Evolutionary conservation across 1,140 invertebrate genomes (phyloP), one percentile per base, ranked within the genome.

Genomic region (Drosophila grimshawi): DNA sequence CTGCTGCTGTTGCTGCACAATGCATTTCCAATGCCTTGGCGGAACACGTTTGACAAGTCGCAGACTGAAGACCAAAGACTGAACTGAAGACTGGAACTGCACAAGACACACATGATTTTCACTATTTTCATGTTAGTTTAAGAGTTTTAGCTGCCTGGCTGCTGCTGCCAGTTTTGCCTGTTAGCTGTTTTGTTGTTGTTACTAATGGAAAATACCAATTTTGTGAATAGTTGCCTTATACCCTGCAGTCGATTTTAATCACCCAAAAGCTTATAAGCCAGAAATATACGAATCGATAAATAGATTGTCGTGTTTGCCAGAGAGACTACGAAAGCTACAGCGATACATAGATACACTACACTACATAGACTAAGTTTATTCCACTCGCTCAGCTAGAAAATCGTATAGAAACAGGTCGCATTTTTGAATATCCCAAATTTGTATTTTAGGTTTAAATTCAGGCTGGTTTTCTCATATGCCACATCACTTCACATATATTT

Each of bases 1-100:
- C 63, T 69, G 72, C 29, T 33, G 69, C 63, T 69, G 69, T 56
- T 72, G 78, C 73, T 81, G 75, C 78, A 85, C 73, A 83, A 76
- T 86, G 82, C 83, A 85, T 89, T 88, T 88, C 80, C 85, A 88
- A 89, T 88, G 85, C 80, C 80, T 85, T 80, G 71, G 63, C 63
- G 78, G 78, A 89, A 89, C 85, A 89, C 81, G 85, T 89, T 89
- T 89, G 85, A 89, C 85, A 89, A 89, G 80, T 89, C 83, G 80
- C 78, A 80, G 68, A 65, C 51, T 62, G 64, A 67, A 85, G 76
- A 49, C 69, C 65, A 65, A 48, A 53, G 77, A 66, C 55, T 72
- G 60, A 45, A 52, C 52, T 35, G 30, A 27, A 56, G 43, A 56
- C 43, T 48, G 53, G n/a, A 73, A 68, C 35, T 59, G 53, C 39